Evolutionary conservation across 1,140 invertebrate genomes (phyloP).

Genomic region (Pseudomyrmex sp.): DNA sequence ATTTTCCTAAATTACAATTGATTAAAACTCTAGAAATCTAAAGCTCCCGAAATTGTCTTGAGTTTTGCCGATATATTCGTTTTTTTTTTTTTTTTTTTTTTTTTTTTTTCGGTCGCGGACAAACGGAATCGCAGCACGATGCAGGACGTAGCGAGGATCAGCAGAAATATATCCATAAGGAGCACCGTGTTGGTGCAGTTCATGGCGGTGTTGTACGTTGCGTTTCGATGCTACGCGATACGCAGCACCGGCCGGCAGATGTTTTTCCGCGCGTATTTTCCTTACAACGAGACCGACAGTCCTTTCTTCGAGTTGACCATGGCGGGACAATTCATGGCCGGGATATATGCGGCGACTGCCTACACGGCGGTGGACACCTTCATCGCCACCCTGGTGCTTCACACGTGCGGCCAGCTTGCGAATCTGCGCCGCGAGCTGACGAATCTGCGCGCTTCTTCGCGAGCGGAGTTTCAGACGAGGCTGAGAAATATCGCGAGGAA

Average conservation of each 20-base stretch:
- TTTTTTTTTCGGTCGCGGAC: neutral
- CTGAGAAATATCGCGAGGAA: constrained; percentile 43
- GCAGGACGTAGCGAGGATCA: constrained; percentile 40
- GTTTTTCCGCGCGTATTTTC: constrained; percentile 65
- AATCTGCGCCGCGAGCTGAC: constrained; percentile 12
- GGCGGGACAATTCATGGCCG: constrained; percentile 80
- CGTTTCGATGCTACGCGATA: neutral
- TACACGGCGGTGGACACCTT: constrained; percentile 84
- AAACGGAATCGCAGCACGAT: constrained; percentile 34
- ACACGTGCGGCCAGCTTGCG: constrained; percentile 84
- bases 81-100: neutral
- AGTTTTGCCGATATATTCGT: too few species aligned
- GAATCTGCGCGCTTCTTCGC: neutral
- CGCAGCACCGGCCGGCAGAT: constrained; percentile 24
- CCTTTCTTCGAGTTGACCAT: constrained; percentile 84
- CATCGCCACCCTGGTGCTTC: constrained; percentile 83
- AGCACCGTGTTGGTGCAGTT: constrained; percentile 15
- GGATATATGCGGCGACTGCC: constrained; percentile 76
- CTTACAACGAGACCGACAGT: constrained; percentile 81
- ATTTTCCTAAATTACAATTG: too few species aligned
- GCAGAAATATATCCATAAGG: constrained; percentile 46
- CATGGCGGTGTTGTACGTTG: neutral
- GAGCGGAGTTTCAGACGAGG: neutral
- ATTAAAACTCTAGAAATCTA: too few species aligned
- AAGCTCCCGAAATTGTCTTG: too few species aligned